phyloP scores from a whole-genome alignment of 37 sponge, comb jelly and placozoan species.

The Aplysina aerophoba region DNA sequence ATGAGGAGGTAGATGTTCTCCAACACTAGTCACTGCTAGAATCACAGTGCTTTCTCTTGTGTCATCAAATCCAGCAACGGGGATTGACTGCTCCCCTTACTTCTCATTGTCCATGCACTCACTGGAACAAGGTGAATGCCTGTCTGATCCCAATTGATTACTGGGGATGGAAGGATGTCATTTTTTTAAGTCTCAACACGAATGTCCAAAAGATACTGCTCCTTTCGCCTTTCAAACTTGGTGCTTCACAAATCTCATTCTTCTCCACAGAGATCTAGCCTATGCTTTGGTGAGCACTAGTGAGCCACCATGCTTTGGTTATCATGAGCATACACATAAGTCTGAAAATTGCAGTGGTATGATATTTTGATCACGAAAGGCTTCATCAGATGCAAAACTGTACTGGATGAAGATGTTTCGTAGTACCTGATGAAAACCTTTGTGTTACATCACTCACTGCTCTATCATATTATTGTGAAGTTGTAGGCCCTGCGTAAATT shows the following conservation, averaged over 20 bases:
- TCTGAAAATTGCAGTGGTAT: too few species aligned
- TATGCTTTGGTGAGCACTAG: constrained; percentile 41
- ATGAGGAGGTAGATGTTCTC: constrained; percentile 54
- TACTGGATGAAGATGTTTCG: too few species aligned
- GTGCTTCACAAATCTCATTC: constrained; percentile 52
- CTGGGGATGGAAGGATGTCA: constrained; percentile 36
- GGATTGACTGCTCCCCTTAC: constrained; percentile 34
- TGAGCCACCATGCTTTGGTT: constrained; percentile 55
- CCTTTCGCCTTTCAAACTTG: constrained; percentile 47
- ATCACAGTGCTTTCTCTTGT: constrained; percentile 64
- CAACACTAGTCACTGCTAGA: constrained; percentile 37
- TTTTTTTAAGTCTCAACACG: constrained; percentile 32
- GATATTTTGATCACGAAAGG: too few species aligned
- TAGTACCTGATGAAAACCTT: too few species aligned
- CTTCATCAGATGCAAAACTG: too few species aligned
- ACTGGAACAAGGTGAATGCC: constrained; percentile 47
- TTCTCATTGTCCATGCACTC: constrained; percentile 54
- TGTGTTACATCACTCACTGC: too few species aligned
- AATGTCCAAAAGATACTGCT: constrained; percentile 39
- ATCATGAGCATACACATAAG: too few species aligned
- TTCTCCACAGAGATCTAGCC: constrained; percentile 50
- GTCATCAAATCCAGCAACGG: constrained; percentile 47
- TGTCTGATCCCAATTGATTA: constrained; percentile 70
- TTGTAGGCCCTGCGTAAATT: too few species aligned
- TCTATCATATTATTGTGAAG: too few species aligned